These are phyloP conservation scores for Loxodonta africana DNA, from an alignment of 2,113 vertebrate species.

Conservation along the genomic window DNA sequence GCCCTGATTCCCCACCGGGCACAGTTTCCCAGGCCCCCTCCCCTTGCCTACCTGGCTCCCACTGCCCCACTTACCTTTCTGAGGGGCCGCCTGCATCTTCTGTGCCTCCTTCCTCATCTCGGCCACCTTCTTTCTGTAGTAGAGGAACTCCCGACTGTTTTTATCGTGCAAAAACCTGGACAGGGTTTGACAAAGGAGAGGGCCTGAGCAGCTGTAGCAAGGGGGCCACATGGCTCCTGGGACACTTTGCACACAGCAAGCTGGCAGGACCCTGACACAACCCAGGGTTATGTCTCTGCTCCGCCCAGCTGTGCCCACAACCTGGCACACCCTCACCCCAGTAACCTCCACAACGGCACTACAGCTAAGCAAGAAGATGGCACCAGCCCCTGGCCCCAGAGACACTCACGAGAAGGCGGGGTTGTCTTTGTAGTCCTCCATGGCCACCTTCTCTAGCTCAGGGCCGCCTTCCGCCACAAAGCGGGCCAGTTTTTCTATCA, in stretches of 20 bases:
- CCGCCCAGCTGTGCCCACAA: not conserved
- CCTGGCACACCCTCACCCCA: not conserved
- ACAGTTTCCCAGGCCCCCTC: not conserved
- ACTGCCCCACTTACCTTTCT: constrained; percentile 91
- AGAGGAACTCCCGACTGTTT: constrained; percentile 96
- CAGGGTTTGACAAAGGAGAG: not conserved
- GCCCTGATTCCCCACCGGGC: not conserved
- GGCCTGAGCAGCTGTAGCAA: not conserved
- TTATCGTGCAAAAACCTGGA: constrained; percentile 96
- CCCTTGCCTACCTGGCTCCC: not conserved
- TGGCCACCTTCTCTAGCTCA: constrained; percentile 95
- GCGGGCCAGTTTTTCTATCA: constrained; percentile 97
- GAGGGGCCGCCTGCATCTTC: constrained; percentile 83
- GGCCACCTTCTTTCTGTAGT: constrained; percentile 97
- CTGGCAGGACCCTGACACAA: not conserved
- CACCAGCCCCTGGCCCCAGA: not conserved
- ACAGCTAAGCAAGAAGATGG: not conserved
- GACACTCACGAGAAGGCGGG: constrained; percentile 95
- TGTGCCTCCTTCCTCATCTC: constrained; percentile 90
- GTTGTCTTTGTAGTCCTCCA: constrained; percentile 97
- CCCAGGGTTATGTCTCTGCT: not conserved
- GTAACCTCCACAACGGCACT: not conserved
- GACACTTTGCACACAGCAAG: not conserved
- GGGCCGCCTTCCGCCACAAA: constrained; percentile 97
- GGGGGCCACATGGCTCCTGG: not conserved